Conservation (phyloP, 2,888 invertebrate species). For the Tiliacea aurago region DNA sequence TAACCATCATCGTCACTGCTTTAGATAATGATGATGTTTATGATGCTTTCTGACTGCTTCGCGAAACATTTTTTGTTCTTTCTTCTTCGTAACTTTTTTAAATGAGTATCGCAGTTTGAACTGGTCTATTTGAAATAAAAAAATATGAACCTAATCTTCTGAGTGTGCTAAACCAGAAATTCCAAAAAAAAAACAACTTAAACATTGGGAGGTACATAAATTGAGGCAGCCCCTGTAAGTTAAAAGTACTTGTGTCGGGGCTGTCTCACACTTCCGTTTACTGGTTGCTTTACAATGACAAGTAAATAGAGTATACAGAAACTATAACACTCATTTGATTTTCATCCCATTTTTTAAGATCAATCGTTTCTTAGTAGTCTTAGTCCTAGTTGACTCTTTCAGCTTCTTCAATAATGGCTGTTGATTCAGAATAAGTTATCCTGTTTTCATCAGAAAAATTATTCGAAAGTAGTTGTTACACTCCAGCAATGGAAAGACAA, state of each 20-base stretch:
- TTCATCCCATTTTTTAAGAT: not conserved
- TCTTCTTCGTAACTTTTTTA: not conserved
- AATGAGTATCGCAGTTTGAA: too few relatives aligned
- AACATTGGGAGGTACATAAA: too few relatives aligned
- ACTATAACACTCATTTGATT: not conserved
- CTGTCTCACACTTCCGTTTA: too few relatives aligned
- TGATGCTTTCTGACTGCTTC: not conserved
- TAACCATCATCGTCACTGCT: not conserved
- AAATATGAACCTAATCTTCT: too few relatives aligned
- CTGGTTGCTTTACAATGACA: too few relatives aligned
- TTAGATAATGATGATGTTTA: not conserved
- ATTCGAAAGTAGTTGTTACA: not conserved
- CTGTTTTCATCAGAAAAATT: not conserved
- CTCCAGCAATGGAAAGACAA: not conserved
- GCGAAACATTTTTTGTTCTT: not conserved
- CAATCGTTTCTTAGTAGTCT: not conserved
- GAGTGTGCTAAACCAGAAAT: not conserved
- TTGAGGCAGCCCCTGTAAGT: too few relatives aligned
- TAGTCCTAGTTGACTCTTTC: not conserved
- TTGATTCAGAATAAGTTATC: not conserved
- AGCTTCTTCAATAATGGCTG: not conserved
- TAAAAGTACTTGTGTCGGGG: too few relatives aligned
- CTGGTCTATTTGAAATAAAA: too few relatives aligned
- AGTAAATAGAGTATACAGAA: too few relatives aligned
- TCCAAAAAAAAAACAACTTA: too few relatives aligned